Evolutionary conservation across 2,888 invertebrate species (phyloP).

Genomic region (Melanostoma mellinum): DNA sequence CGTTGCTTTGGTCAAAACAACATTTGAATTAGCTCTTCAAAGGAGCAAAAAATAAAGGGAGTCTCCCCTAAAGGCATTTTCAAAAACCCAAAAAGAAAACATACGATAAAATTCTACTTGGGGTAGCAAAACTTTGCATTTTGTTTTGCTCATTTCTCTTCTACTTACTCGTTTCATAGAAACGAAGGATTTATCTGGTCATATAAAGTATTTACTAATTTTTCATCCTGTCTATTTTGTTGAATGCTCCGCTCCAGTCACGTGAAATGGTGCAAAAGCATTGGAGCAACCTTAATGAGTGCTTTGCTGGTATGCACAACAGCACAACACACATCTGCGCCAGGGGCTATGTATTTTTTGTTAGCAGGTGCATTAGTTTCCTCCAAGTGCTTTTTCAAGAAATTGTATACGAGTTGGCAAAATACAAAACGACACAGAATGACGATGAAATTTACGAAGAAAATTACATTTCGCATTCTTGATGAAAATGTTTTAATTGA

Average conservation of each 20-base stretch:
- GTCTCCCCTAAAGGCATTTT: too few relatives aligned
- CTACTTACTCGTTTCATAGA: too few relatives aligned
- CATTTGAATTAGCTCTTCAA: too few relatives aligned
- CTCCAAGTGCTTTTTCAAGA: neutral
- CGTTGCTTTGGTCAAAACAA: too few relatives aligned
- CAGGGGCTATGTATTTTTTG: neutral
- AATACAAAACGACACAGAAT: slow-evolving; percentile 11
- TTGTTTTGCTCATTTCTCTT: too few relatives aligned
- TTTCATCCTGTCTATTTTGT: slow-evolving; percentile 45
- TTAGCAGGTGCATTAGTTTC: neutral
- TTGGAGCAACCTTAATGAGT: neutral
- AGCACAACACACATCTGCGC: neutral
- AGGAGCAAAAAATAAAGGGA: too few relatives aligned
- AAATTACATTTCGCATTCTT: slow-evolving; percentile 3
- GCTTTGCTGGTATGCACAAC: neutral
- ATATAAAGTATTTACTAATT: slow-evolving; percentile 29
- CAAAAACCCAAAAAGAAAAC: too few relatives aligned
- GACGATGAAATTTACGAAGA: slow-evolving; percentile 12
- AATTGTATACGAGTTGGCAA: neutral
- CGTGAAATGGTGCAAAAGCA: slow-evolving; percentile 26
- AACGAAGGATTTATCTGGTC: neutral
- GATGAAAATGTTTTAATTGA: slow-evolving; percentile 16
- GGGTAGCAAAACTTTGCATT: too few relatives aligned
- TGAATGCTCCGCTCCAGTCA: slow-evolving; percentile 25
- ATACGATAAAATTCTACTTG: too few relatives aligned